Evolutionary conservation across 2,888 invertebrate genomes (phyloP), one percentile per base, ranked within the genome.

Genomic region (Abscondita cerata): DNA sequence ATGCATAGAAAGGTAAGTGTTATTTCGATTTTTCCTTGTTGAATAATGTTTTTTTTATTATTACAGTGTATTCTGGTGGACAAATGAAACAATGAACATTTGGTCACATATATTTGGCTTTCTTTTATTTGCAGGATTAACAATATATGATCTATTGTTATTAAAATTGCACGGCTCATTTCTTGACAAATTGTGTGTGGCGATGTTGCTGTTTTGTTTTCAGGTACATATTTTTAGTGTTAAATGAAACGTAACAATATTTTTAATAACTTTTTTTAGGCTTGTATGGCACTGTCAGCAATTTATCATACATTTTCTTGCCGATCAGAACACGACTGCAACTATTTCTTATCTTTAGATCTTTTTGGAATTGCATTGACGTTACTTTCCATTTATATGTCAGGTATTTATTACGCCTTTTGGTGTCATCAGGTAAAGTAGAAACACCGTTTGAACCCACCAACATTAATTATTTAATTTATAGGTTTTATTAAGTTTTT

Each of bases 41-140:
- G 2, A 25, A 25, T 25, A 31, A 36, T 12, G 38, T 53, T 59
- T 36, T 25, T 25, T 9, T 40, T 57, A 54, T 52, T 61, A 62
- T 83, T 87, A 66, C 83, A 95, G 96, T 79, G 84, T 95, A 76
- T 95, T 97, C 82, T 92, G 95, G 90, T 95, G 96, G 95, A 96
- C 94, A 58, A 98, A 98, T 79, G 98, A 98, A 81, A 97, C 96
- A 0, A 87, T 98, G 77, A 98, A 98, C 77, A 96, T 98, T 76
- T 98, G 98, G 98, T 95, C 95, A 46, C 98, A 98, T 78, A 84
- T 98, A 74, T 91, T 92, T 73, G 93, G 93, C 8, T 91, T 92
- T 83, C 85, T 91, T 78, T 81, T 96, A 54, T 92, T 98, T 75
- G 83, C 93, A 62, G 89, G 89, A 51, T 82, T 96, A 69, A 92